phyloP scores from a whole-genome alignment of 2,113 vertebrate species.

The Cyanoderma ruficeps region DNA sequence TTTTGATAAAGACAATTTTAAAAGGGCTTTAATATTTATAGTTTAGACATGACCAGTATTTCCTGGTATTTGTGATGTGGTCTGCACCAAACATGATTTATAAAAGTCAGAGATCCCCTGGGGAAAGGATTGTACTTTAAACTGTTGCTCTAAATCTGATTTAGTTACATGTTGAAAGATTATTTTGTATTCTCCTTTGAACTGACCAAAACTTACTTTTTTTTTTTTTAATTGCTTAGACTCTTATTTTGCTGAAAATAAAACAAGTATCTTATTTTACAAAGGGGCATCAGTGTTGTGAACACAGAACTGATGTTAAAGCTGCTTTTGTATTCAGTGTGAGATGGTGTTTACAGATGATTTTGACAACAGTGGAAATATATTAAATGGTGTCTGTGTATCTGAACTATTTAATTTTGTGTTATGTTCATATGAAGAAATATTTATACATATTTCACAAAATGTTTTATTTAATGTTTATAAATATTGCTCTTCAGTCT shows the following conservation, averaged over 20 bases:
- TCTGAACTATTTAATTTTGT: conserved; percentile 84
- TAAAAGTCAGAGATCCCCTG: conserved; percentile 47
- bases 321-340: conserved; percentile 88
- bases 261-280: conserved; percentile 60
- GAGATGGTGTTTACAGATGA: conserved; percentile 90
- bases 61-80: conserved; percentile 52
- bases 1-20: conserved; percentile 61
- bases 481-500: conserved; percentile 74
- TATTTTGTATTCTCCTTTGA: conserved; percentile 66
- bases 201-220: conserved; percentile 49
- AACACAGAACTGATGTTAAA: conserved; percentile 74
- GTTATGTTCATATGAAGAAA: conserved; percentile 86
- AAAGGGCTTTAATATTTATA: conserved; percentile 79
- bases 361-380: conserved; percentile 83
- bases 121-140: conserved; percentile 64
- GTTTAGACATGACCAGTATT: conserved; percentile 71
- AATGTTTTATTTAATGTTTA: conserved; percentile 84
- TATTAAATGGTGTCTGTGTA: conserved; percentile 86
- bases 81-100: conserved; percentile 44
- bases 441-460: conserved; percentile 82
- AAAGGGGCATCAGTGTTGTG: conserved; percentile 71
- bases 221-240: conserved; percentile 29
- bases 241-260: conserved; percentile 57
- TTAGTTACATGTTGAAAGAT: conserved; percentile 53
- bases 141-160: conserved; percentile 50